Conservation (phyloP, 2,888 invertebrate species). For the Melieria picta region DNA sequence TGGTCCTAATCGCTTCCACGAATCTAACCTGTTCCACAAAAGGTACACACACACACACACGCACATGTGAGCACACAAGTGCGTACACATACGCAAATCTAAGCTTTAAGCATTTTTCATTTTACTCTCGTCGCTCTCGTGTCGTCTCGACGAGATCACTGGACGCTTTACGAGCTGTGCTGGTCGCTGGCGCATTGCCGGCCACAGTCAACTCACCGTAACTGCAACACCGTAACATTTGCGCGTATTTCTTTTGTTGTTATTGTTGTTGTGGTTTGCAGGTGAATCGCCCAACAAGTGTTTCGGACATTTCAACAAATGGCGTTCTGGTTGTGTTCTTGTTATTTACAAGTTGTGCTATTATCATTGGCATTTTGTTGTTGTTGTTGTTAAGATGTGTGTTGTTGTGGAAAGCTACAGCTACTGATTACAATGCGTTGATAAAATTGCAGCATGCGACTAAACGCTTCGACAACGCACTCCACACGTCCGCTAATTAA, state of each 20-base stretch:
- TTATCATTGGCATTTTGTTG: constrained; percentile 16
- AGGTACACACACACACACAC: neutral
- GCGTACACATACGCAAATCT: neutral
- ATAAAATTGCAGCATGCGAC: constrained; percentile 49
- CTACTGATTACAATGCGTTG: constrained; percentile 51
- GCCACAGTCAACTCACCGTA: constrained; percentile 22
- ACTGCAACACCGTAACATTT: constrained; percentile 20
- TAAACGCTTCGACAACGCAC: constrained; percentile 45
- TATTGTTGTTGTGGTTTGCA: too few species aligned
- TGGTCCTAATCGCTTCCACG: constrained; percentile 8
- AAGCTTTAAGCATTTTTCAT: constrained; percentile 26
- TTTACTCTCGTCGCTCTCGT: constrained; percentile 13
- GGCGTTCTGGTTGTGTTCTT: neutral
- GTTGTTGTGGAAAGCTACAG: constrained; percentile 21
- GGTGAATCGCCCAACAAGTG: neutral
- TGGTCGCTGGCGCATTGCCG: neutral
- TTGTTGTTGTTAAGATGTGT: constrained; percentile 39
- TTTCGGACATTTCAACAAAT: neutral
- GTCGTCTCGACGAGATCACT: neutral
- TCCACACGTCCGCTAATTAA: constrained; percentile 23
- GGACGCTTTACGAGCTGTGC: constrained; percentile 3
- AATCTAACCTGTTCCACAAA: constrained; percentile 22
- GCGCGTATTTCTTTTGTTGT: neutral
- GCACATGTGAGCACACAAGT: neutral
- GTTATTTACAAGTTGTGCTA: neutral